Evolutionary conservation across 1,140 invertebrate genomes (phyloP).

Genomic region (Euura lappo): DNA sequence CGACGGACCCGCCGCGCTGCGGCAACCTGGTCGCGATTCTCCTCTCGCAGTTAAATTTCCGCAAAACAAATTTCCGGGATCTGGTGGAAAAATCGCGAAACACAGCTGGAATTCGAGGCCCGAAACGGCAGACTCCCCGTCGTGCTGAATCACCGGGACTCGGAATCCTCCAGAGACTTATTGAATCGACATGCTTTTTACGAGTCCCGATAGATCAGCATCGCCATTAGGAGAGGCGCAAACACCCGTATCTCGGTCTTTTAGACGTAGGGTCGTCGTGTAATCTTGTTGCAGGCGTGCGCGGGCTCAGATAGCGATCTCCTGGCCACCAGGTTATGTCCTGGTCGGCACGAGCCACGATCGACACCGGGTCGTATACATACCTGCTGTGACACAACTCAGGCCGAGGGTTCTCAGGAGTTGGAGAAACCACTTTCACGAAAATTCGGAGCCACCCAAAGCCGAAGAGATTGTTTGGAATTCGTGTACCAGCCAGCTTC

Average conservation of each 20-base stretch:
- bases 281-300: constrained; percentile 3
- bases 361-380: background rate
- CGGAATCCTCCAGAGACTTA: background rate
- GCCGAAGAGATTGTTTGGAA: too few species aligned
- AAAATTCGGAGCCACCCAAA: too few species aligned
- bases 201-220: constrained; percentile 3
- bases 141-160: background rate
- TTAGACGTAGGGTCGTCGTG: background rate
- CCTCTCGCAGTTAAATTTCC: background rate
- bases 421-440: too few species aligned
- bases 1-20: too few species aligned
- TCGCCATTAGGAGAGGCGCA: constrained; percentile 2
- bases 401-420: constrained; percentile 1
- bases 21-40: background rate
- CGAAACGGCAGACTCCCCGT: background rate
- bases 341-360: constrained; percentile 3
- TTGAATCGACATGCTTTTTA: background rate
- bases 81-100: background rate
- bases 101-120: background rate
- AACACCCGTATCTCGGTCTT: constrained; percentile 2
- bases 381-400: background rate
- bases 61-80: background rate
- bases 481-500: too few species aligned
- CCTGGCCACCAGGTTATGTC: background rate
- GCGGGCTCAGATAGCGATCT: background rate